These are phyloP conservation scores for Protomyctophum bolini DNA, from an alignment of 2,113 vertebrate genomes.

Conservation along the genomic window DNA sequence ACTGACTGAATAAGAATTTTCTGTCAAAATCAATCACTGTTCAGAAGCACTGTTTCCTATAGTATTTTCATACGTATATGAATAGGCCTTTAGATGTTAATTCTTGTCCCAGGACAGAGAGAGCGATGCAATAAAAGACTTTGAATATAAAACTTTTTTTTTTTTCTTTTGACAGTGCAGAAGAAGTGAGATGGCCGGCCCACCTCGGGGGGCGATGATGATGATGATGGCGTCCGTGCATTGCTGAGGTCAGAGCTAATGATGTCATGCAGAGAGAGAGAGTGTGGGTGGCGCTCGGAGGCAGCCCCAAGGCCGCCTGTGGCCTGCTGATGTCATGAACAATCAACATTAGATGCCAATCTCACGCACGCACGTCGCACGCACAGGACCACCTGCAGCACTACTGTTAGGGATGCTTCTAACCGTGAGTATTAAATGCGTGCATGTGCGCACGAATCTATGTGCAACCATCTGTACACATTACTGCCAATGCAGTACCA, in stretches of 20 bases:
- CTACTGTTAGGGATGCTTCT: slow-evolving; percentile 45
- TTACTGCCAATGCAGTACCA: neutral
- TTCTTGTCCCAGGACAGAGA: too few relatives aligned
- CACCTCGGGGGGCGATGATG: too few relatives aligned
- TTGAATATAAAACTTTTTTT: too few relatives aligned
- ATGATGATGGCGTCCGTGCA: too few relatives aligned
- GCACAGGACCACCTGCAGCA: slow-evolving; percentile 65
- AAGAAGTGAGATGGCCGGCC: too few relatives aligned
- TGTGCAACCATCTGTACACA: neutral
- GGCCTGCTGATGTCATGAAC: slow-evolving; percentile 54
- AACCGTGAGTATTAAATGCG: neutral
- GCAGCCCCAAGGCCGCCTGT: slow-evolving; percentile 28
- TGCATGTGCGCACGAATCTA: neutral
- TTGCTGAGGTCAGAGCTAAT: slow-evolving; percentile 48
- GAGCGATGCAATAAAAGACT: too few relatives aligned
- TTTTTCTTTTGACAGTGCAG: too few relatives aligned
- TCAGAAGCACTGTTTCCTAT: too few relatives aligned
- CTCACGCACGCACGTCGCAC: slow-evolving; percentile 27
- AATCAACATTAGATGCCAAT: slow-evolving; percentile 52
- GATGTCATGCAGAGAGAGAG: slow-evolving; percentile 59
- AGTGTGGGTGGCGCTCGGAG: slow-evolving; percentile 36
- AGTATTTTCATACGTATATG: too few relatives aligned
- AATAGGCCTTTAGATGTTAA: too few relatives aligned
- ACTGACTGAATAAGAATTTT: too few relatives aligned
- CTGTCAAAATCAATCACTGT: too few relatives aligned